Evolutionary conservation across 1,140 invertebrate species (phyloP).

Genomic region (Ctenoplectra terminalis): DNA sequence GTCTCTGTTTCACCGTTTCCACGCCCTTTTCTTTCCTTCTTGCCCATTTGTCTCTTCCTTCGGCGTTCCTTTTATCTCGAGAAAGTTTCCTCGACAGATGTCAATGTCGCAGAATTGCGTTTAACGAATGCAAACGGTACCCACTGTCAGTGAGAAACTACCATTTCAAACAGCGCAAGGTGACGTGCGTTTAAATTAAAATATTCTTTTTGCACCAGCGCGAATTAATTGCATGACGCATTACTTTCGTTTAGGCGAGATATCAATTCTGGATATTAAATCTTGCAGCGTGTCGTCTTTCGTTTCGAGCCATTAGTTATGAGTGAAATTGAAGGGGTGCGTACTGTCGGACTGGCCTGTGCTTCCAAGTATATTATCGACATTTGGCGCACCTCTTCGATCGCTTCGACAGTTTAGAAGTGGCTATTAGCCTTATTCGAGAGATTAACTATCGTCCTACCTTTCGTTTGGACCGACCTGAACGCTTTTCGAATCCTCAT

Average conservation of each 20-base stretch:
- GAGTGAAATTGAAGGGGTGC: slow-evolving; percentile 45
- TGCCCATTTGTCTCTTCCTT: neutral
- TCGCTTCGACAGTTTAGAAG: slow-evolving; percentile 64
- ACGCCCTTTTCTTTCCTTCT: neutral
- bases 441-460: slow-evolving; percentile 62
- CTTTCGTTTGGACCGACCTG: slow-evolving; percentile 37
- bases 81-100: slow-evolving; percentile 55
- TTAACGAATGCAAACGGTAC: slow-evolving; percentile 51
- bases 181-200: neutral
- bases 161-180: neutral
- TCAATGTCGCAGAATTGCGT: slow-evolving; percentile 49
- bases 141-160: neutral
- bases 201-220: neutral
- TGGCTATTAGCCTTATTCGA: slow-evolving; percentile 66
- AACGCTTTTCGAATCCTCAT: slow-evolving; percentile 29
- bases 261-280: slow-evolving; percentile 23
- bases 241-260: neutral
- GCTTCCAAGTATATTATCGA: slow-evolving; percentile 63
- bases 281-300: slow-evolving; percentile 18
- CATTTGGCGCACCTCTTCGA: slow-evolving; percentile 68
- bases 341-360: slow-evolving; percentile 37
- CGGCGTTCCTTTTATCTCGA: slow-evolving; percentile 24
- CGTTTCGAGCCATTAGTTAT: slow-evolving; percentile 40
- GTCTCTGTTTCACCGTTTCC: neutral
- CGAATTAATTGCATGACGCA: slow-evolving; percentile 29